Percentiles rank a stretch among this genome's conserved stretches.
Evolutionary conservation across 2,113 vertebrate species (phyloP).

Genomic region (Clarias magur): DNA sequence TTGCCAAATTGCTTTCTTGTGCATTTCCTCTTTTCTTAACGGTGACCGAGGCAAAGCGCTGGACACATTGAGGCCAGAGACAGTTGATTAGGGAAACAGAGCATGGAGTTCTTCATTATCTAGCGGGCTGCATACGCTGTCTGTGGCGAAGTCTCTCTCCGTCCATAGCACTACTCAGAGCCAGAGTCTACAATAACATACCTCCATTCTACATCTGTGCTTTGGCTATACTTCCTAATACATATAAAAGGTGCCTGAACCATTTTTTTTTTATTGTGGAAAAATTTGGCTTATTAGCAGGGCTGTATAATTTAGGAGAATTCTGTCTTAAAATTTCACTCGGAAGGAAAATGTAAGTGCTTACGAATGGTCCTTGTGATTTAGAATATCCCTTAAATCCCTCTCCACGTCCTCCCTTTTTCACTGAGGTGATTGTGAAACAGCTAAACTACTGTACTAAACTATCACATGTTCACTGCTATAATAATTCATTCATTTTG

Average conservation of each 20-base stretch:
- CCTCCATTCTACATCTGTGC: conserved; percentile 5
- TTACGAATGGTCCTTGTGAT: not conserved
- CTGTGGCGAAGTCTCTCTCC: not conserved
- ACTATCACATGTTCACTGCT: not conserved
- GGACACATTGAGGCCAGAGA: conserved; percentile 47
- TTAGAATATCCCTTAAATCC: no score
- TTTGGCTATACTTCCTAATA: not conserved
- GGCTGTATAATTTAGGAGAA: not conserved
- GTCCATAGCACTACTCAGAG: not conserved
- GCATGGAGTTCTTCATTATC: conserved; percentile 39
- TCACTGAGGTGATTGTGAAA: not conserved
- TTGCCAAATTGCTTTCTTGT: not conserved
- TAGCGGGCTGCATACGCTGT: not conserved
- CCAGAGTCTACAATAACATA: not conserved
- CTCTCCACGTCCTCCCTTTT: not conserved
- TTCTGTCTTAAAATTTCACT: not conserved
- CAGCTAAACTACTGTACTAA: not conserved
- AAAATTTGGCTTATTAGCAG: not conserved
- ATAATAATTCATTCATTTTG: not conserved
- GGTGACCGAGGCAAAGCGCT: conserved; percentile 34
- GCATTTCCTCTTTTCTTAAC: conserved; percentile 31
- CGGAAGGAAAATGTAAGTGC: not conserved
- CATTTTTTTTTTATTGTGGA: conserved; percentile 1
- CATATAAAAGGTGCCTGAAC: not conserved
- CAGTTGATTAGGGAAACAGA: conserved; percentile 58